Conservation (phyloP, 2,888 invertebrate species). For the Molorchus minor region DNA sequence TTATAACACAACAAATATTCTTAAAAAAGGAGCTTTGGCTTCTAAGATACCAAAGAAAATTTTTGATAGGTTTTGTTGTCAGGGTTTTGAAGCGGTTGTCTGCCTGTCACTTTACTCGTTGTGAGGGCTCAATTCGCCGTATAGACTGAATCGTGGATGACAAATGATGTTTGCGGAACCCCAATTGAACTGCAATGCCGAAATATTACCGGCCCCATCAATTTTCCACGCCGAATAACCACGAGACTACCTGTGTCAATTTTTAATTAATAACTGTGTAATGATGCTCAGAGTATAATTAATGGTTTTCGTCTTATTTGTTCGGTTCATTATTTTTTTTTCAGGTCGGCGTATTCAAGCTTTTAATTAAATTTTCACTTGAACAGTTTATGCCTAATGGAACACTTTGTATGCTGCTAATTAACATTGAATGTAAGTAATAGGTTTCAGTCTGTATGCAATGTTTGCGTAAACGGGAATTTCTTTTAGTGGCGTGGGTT, state of each 20-base stretch:
- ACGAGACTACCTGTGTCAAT: slow-evolving; percentile 35
- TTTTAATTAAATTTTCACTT: background rate
- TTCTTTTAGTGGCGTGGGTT: too few relatives aligned
- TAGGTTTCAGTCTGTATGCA: too few relatives aligned
- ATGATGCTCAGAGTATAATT: slow-evolving; percentile 19
- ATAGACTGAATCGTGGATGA: slow-evolving; percentile 27
- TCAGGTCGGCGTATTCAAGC: background rate
- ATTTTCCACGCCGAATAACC: slow-evolving; percentile 30
- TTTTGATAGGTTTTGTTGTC: too few relatives aligned
- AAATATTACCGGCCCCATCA: slow-evolving; percentile 37
- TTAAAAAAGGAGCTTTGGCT: too few relatives aligned
- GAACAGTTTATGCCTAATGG: background rate
- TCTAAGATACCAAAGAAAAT: too few relatives aligned
- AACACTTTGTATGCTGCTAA: background rate
- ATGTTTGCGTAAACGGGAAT: too few relatives aligned
- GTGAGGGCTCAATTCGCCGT: slow-evolving; percentile 34
- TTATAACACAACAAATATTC: too few relatives aligned
- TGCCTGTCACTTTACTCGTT: too few relatives aligned
- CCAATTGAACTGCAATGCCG: slow-evolving; percentile 36
- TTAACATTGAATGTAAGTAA: too few relatives aligned
- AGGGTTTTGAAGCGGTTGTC: too few relatives aligned
- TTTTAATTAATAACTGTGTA: slow-evolving; percentile 38
- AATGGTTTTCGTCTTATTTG: slow-evolving; percentile 4
- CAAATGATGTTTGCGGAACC: slow-evolving; percentile 33
- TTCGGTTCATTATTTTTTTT: background rate